Conservation (phyloP, 2,113 vertebrate species). For the Collichthys lucidus region DNA sequence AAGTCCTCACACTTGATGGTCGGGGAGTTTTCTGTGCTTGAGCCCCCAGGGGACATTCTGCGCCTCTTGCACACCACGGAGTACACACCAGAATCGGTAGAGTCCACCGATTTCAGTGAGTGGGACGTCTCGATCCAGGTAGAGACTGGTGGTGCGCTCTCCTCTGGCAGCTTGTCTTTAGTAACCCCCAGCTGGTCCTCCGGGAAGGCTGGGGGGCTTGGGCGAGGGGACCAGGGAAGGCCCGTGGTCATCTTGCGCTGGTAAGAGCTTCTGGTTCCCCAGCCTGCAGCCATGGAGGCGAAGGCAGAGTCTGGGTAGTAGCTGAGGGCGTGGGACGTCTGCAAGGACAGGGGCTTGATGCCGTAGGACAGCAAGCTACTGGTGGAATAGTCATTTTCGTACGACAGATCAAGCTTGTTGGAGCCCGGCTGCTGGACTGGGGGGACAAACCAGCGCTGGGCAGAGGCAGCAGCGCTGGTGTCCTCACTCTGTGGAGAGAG, state of each 20-base stretch:
- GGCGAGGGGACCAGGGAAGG: slow-evolving; percentile 94
- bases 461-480: slow-evolving; percentile 84
- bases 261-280: slow-evolving; percentile 91
- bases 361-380: slow-evolving; percentile 94
- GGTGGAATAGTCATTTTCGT: slow-evolving; percentile 94
- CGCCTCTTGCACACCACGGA: slow-evolving; percentile 95
- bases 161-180: slow-evolving; percentile 97
- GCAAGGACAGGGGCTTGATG: slow-evolving; percentile 96
- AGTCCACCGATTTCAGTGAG: slow-evolving; percentile 96
- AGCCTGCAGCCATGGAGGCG: slow-evolving; percentile 94
- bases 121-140: slow-evolving; percentile 95
- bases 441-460: slow-evolving; percentile 97
- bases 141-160: slow-evolving; percentile 80
- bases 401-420: slow-evolving; percentile 95
- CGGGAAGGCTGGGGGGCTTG: slow-evolving; percentile 91
- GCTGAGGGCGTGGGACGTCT: slow-evolving; percentile 94
- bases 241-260: slow-evolving; percentile 94
- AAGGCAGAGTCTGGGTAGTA: slow-evolving; percentile 97
- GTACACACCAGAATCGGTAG: slow-evolving; percentile 93
- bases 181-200: slow-evolving; percentile 90
- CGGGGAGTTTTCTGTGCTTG: slow-evolving; percentile 96
- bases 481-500: slow-evolving; percentile 95
- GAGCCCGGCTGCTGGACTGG: slow-evolving; percentile 92
- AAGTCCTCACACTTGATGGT: slow-evolving; percentile 98
- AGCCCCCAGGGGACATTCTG: slow-evolving; percentile 93